phyloP scores from a whole-genome alignment of 1,140 invertebrate genomes.

The Diabrotica undecimpunctata region DNA sequence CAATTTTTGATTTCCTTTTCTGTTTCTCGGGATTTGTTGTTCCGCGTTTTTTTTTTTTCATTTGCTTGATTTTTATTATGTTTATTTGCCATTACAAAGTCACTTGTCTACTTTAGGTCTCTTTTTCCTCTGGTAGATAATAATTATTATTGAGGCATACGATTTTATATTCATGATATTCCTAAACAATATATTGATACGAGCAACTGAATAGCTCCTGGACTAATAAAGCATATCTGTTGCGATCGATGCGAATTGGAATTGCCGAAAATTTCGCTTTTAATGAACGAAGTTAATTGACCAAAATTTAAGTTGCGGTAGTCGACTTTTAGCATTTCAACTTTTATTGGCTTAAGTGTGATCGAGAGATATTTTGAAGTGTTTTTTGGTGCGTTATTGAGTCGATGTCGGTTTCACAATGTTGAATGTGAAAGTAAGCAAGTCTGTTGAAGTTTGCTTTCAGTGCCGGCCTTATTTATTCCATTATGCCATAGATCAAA shows the following conservation, averaged over 20 bases:
- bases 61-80: too few species aligned
- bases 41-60: too few species aligned
- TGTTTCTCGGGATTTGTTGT: too few species aligned
- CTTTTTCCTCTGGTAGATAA: too few species aligned
- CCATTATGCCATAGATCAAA: too few species aligned
- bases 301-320: not conserved
- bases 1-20: too few species aligned
- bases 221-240: not conserved
- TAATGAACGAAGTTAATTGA: not conserved
- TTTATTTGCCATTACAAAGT: too few species aligned
- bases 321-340: not conserved
- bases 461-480: not conserved
- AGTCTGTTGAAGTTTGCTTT: not conserved
- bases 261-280: not conserved
- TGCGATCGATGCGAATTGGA: not conserved
- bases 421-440: not conserved
- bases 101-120: too few species aligned
- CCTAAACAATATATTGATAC: too few species aligned
- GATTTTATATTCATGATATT: too few species aligned
- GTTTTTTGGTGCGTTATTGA: not conserved
- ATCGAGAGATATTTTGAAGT: constrained; percentile 2
- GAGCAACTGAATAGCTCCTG: too few species aligned
- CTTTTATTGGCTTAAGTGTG: not conserved
- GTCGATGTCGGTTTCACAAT: not conserved
- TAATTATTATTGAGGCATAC: too few species aligned